Base-by-base conservation (phyloP, 2,797 vertebrate genomes). In the Calcarius lapponicus region DNA sequence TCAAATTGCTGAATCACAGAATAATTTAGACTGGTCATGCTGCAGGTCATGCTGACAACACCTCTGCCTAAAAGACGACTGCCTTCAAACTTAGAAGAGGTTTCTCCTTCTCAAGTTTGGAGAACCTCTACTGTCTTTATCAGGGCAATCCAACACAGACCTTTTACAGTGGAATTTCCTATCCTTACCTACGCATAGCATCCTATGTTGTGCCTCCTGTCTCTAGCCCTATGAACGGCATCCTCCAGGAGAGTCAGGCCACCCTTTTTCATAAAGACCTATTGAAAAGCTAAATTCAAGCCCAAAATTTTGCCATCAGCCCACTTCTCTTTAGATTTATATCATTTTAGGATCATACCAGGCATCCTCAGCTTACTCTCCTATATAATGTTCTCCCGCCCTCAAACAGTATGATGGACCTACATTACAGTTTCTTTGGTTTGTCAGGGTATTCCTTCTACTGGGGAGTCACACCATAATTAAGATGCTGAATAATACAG, bases 71-170 rank as follows among this genome's bases (percentile, higher is more conserved):
- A 48, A 70, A 70, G 9, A 80, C 16, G 22, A 14, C 14, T 5
- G 10, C 6, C 7, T 72, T 75, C 36, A 47, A 54, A 56, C 28
- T 60, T 48, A 34, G 26, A 38, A 47, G 14, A 65, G 3, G 6
- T 78, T 85, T 24, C 5, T 61, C 13, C 20, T 31, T 36, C 32
- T 61, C 47, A 51, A 32, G 8, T 56, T 69, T 38, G 17, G 13
- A 64, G 10, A 42, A 50, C 5, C 0, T 71, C 17, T 26, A 32
- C 13, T 80, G 6, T 6, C 6, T 58, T 69, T 38, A 5, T 60
- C 20, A 72, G 13, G 25, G 17, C 21, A 62, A 48, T 14, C 1
- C 17, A 82, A 38, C 2, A 7, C 1, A 36, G 11, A 0, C 6
- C 2, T 21, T 50, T 45, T 11, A 43, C 1, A 0, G 8, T 32